phyloP scores from a whole-genome alignment of 2,113 vertebrate genomes.

The Athene noctua region DNA sequence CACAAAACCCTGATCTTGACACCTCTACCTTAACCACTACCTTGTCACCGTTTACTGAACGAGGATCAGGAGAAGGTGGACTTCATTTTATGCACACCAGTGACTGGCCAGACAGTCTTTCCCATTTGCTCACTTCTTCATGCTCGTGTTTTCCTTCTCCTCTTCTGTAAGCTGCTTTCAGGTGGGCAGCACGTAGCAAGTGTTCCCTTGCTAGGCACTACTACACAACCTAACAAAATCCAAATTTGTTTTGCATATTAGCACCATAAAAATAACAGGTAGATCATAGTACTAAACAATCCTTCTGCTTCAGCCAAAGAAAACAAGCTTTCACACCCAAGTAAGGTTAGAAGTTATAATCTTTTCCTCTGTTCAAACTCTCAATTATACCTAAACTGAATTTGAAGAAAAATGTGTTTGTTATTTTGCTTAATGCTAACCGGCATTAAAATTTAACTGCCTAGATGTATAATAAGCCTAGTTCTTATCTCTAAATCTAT shows the following conservation, averaged over 20 bases:
- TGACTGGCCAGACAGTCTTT: neutral
- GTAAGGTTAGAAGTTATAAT: neutral
- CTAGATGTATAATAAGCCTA: neutral
- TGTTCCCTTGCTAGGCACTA: neutral
- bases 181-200: neutral
- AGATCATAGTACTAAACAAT: neutral
- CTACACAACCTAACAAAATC: neutral
- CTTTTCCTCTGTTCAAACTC: neutral
- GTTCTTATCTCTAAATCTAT: neutral
- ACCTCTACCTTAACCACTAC: neutral
- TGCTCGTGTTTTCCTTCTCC: neutral
- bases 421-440: neutral
- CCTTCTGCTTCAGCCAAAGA: neutral
- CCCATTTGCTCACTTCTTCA: neutral
- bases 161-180: neutral
- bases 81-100: neutral
- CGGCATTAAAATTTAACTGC: neutral
- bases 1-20: neutral
- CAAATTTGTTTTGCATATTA: neutral
- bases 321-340: neutral
- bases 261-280: neutral
- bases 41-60: neutral
- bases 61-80: neutral
- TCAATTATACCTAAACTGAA: neutral
- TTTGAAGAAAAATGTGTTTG: neutral